phyloP scores from a whole-genome alignment of 2,113 vertebrate species.

The Eptatretus burgeri region DNA sequence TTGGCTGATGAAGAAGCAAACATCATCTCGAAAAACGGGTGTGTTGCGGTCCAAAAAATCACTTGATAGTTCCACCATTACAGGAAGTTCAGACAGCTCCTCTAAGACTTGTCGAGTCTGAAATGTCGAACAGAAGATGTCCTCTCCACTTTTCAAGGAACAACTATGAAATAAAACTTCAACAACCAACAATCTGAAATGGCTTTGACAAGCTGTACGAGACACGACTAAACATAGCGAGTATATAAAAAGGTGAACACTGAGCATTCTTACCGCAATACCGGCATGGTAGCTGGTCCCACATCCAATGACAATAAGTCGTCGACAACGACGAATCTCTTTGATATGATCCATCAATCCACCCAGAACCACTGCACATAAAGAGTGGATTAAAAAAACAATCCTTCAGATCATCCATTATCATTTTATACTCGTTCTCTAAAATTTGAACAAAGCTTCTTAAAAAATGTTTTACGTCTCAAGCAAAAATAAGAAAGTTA shows the following conservation, averaged over 20 bases:
- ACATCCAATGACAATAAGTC: constrained; percentile 8
- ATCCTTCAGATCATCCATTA: no score
- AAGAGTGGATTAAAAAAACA: constrained; percentile 2
- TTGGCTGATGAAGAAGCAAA: constrained; percentile 10
- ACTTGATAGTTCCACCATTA: constrained; percentile 10
- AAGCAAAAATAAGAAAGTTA: no score
- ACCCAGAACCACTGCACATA: constrained; percentile 8
- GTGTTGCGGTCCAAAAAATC: constrained; percentile 9
- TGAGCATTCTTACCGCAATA: constrained; percentile 7
- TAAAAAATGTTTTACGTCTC: no score
- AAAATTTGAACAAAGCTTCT: no score
- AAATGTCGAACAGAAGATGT: neutral
- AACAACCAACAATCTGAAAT: no score
- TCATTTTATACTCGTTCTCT: no score
- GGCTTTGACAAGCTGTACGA: no score
- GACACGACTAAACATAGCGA: no score
- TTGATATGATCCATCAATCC: constrained; percentile 9
- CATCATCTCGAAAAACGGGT: constrained; percentile 8
- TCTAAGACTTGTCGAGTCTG: constrained; percentile 10
- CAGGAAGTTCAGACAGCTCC: constrained; percentile 9
- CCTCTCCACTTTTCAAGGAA: no score
- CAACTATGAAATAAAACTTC: no score
- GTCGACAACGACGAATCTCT: constrained; percentile 9
- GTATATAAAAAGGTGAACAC: no score
- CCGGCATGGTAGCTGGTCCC: constrained; percentile 9